Percentiles rank a stretch among this genome's conserved stretches.
phyloP scores from a whole-genome alignment of 2,888 invertebrate species.

The Drosophila kokeensis region DNA sequence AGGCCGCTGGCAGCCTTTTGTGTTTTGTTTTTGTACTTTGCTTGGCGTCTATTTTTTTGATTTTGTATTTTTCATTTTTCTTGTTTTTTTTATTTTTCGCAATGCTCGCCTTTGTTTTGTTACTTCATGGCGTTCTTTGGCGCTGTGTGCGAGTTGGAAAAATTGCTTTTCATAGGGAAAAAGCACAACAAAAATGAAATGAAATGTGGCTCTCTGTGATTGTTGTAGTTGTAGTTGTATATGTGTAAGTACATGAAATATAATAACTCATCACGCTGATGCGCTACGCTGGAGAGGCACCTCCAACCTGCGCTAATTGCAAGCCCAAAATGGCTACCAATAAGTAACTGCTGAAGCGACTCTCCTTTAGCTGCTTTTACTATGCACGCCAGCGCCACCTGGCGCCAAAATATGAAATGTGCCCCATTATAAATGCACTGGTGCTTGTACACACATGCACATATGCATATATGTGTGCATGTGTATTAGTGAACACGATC shows the following conservation, averaged over 20 bases:
- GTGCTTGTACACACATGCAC: neutral
- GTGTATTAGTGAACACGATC: neutral
- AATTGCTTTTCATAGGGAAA: constrained; percentile 62
- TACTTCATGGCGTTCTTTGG: constrained; percentile 58
- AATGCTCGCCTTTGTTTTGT: constrained; percentile 66
- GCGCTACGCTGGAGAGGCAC: constrained; percentile 34
- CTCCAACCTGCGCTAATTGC: constrained; percentile 52
- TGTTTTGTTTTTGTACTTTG: constrained; percentile 53
- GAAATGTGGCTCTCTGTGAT: constrained; percentile 33
- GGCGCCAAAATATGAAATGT: constrained; percentile 36
- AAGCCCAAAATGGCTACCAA: constrained; percentile 53
- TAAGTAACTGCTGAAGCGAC: constrained; percentile 16
- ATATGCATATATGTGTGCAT: neutral
- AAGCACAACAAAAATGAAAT: constrained; percentile 57
- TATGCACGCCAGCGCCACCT: constrained; percentile 45
- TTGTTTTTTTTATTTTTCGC: constrained; percentile 31
- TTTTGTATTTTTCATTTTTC: constrained; percentile 22
- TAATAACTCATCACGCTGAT: constrained; percentile 67
- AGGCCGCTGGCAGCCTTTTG: constrained; percentile 58
- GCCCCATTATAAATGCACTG: constrained; percentile 4
- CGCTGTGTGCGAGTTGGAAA: constrained; percentile 54
- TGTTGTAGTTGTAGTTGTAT: constrained; percentile 22
- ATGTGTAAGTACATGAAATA: constrained; percentile 43
- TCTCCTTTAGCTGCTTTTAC: constrained; percentile 3
- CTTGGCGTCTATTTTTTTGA: constrained; percentile 62